phyloP scores from a whole-genome alignment of 2,888 invertebrate species.

The Spodoptera littoralis region DNA sequence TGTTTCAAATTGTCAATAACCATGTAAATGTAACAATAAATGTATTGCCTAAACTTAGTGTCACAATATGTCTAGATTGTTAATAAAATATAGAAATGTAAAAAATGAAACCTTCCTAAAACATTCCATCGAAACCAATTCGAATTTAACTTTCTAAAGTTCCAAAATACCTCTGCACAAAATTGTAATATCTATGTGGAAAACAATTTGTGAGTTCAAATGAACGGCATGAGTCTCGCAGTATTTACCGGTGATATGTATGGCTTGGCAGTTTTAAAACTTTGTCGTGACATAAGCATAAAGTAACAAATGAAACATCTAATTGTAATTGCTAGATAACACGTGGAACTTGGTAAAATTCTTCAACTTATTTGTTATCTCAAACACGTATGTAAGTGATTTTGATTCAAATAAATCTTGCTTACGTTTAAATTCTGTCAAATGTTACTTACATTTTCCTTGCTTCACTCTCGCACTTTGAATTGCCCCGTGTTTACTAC shows the following conservation, averaged over 20 bases:
- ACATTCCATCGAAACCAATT: constrained; percentile 8
- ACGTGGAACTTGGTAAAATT: constrained; percentile 26
- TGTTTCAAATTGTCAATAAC: too few species aligned
- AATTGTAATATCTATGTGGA: constrained; percentile 13
- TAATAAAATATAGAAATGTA: background rate
- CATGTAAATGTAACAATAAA: too few species aligned
- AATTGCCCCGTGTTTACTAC: constrained; percentile 12
- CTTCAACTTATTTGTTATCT: constrained; percentile 13
- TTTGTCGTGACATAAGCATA: constrained; percentile 37
- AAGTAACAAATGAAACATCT: constrained; percentile 50
- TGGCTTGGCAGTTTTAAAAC: constrained; percentile 36
- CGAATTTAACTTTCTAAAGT: constrained; percentile 9
- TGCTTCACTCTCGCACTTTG: constrained; percentile 14
- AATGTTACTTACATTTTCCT: constrained; percentile 7
- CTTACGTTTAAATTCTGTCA: constrained; percentile 14
- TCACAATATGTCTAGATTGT: background rate
- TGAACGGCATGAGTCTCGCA: constrained; percentile 34
- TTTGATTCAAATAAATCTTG: constrained; percentile 1
- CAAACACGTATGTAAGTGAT: constrained; percentile 13
- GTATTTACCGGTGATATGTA: constrained; percentile 36
- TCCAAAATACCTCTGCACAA: constrained; percentile 12
- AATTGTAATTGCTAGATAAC: constrained; percentile 49
- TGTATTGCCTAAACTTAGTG: background rate
- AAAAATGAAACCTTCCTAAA: background rate
- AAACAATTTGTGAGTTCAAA: constrained; percentile 31